These are phyloP conservation scores for Folsomia manolachei DNA, from an alignment of 2,888 invertebrate species.

Conservation along the genomic window DNA sequence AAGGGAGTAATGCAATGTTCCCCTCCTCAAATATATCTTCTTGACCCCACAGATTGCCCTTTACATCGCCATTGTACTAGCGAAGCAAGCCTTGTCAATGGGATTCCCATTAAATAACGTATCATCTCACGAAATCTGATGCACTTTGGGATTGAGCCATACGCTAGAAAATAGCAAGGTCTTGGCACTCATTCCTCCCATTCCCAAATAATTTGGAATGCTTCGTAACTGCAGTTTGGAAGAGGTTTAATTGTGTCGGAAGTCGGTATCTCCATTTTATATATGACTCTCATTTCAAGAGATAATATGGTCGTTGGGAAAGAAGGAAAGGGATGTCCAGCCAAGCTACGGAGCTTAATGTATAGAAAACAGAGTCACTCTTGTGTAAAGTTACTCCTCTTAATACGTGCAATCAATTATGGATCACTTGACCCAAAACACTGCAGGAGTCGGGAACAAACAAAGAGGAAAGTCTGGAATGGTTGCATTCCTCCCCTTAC, in stretches of 20 bases:
- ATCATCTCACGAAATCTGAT: neutral
- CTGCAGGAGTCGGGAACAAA: neutral
- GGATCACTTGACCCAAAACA: neutral
- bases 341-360: neutral
- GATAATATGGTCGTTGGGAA: conserved; percentile 12
- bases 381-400: neutral
- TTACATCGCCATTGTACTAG: neutral
- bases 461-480: neutral
- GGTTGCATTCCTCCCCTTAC: neutral
- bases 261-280: conserved; percentile 4
- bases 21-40: neutral
- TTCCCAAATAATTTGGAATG: too few relatives aligned
- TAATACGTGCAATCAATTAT: conserved; percentile 7
- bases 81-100: too few relatives aligned
- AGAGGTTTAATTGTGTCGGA: conserved; percentile 10
- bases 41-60: neutral
- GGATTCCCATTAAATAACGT: neutral
- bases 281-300: conserved; percentile 12
- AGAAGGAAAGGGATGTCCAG: neutral
- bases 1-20: too few relatives aligned
- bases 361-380: too few relatives aligned
- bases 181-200: too few relatives aligned
- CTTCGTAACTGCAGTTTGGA: conserved; percentile 7
- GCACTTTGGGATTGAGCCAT: neutral
- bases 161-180: neutral